Percentiles rank a stretch among this genome's conserved stretches.
phyloP scores from a whole-genome alignment of 2,797 vertebrate genomes.

The Threskiornis aethiopicus region DNA sequence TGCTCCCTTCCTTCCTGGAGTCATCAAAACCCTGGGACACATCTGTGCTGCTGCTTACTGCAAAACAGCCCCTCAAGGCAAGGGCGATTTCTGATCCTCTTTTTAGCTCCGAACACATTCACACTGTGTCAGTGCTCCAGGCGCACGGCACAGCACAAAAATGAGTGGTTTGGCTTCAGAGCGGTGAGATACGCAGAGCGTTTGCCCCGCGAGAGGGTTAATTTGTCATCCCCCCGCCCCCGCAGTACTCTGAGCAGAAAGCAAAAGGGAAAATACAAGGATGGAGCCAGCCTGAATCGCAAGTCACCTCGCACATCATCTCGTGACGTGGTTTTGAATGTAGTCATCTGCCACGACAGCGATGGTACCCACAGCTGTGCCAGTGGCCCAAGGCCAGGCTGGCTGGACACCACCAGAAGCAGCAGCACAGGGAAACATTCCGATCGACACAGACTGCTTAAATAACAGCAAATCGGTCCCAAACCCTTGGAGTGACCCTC shows the following conservation, averaged over 20 bases:
- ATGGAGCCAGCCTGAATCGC: not conserved
- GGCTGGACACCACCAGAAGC: not conserved
- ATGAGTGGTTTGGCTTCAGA: not conserved
- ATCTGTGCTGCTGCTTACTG: not conserved
- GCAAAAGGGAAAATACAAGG: not conserved
- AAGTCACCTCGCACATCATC: not conserved
- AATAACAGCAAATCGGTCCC: not conserved
- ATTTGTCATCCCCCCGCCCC: not conserved
- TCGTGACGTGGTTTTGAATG: rapidly evolving
- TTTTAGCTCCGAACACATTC: not conserved
- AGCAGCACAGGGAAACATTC: not conserved
- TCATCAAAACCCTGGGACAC: conserved; percentile 30
- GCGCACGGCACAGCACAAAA: rapidly evolving
- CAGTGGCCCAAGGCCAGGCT: not conserved
- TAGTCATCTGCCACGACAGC: rapidly evolving
- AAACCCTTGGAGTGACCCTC: not conserved
- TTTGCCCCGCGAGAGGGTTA: not conserved
- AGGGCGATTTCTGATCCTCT: not conserved
- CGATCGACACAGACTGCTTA: not conserved
- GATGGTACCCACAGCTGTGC: rapidly evolving
- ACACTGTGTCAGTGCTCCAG: not conserved
- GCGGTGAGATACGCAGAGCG: rapidly evolving
- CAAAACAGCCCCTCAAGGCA: not conserved
- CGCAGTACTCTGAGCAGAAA: not conserved
- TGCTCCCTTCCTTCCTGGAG: conserved; percentile 46